Evolutionary conservation across 2,797 vertebrate species (phyloP), one percentile per base, ranked within the genome.

Genomic region (Gymnopithys bicolor): DNA sequence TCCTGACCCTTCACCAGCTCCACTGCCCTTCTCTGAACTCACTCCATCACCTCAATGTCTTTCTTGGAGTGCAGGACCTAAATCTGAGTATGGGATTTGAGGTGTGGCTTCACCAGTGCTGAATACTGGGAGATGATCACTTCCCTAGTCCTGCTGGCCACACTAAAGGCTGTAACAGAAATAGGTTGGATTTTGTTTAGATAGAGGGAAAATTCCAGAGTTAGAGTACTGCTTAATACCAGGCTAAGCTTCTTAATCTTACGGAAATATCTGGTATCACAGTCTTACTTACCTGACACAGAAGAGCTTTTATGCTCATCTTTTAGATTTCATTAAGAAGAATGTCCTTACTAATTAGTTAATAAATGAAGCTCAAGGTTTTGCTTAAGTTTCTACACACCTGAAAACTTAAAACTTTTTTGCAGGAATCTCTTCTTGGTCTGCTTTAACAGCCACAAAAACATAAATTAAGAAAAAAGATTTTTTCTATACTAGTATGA

Each of bases 11-110:
- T 56, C 23, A 3, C 16, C 55, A 62, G 35, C 22, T 62, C 27
- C 0, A 0, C 0, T 56, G 78, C 32, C 49, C 0, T 18, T 56
- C 27, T 43, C 9, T 28, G 32, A 16, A 43, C 27, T 4, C 0
- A 0, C 4, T 48, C 27, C 49, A 63, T 37, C 49, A 7, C 23
- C 32, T 45, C 56, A 63, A 3, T 37, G 13, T 25, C 30, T 9
- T 76, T 56, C 13, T 18, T 45, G 23, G 6, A 15, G 16, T 69
- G 35, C 55, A 51, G 5, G 16, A 23, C 27, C 19, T 41, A 55
- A 64, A 69, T 56, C 27, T 22, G 70, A 18, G 56, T 13, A 69
- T 17, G n/a, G 19, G 37, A 69, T n/a, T 76, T 0, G 1, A 89
- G 37, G 6, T 39, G 24, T 14, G 76, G 51, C 21, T 28, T 77